Evolutionary conservation across 2,888 invertebrate species (phyloP).

Genomic region (Lepidochrysops patricia): DNA sequence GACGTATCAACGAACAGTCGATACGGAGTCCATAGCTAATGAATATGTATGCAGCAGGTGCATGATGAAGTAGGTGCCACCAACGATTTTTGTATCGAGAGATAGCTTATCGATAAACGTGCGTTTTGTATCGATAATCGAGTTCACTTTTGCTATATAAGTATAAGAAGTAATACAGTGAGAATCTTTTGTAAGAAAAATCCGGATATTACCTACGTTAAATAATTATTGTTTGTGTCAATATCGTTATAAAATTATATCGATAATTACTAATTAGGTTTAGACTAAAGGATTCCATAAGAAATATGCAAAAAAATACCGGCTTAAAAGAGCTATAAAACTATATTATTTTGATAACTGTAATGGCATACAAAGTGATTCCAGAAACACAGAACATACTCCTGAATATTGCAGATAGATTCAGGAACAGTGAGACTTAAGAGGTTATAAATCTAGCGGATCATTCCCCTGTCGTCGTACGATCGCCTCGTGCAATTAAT

Average conservation of each 20-base stretch:
- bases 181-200: no score
- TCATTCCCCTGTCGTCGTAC: slow-evolving; percentile 33
- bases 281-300: no score
- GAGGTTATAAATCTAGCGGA: slow-evolving; percentile 32
- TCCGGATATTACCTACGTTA: no score
- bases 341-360: no score
- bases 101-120: slow-evolving; percentile 42
- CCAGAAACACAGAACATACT: slow-evolving; percentile 12
- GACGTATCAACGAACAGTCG: slow-evolving; percentile 41
- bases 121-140: slow-evolving; percentile 31
- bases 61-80: slow-evolving; percentile 68
- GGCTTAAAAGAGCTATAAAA: no score
- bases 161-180: no score
- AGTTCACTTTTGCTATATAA: background rate
- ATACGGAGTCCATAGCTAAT: slow-evolving; percentile 55
- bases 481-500: slow-evolving; percentile 34
- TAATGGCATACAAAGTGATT: no score
- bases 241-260: no score
- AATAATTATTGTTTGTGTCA: no score
- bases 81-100: slow-evolving; percentile 58
- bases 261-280: no score
- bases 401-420: slow-evolving; percentile 22
- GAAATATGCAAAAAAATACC: no score
- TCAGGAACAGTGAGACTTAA: slow-evolving; percentile 25
- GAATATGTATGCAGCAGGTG: slow-evolving; percentile 72